Evolutionary conservation across 2,888 invertebrate species (phyloP), one percentile per base, ranked within the genome.

Genomic region (Julus scandinavius): DNA sequence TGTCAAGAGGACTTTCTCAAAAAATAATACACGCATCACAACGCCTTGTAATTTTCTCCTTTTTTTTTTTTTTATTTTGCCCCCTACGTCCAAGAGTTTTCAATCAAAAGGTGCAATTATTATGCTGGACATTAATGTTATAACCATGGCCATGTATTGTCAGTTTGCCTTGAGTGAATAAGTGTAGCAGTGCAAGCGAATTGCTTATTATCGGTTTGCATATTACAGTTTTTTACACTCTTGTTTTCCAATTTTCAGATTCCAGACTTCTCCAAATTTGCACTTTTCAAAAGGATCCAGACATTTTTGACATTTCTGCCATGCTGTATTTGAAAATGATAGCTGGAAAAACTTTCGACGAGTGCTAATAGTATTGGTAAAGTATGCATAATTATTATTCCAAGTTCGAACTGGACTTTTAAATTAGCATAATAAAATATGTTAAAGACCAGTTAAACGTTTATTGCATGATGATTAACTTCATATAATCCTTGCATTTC

Each of bases 1-100:
- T 72, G 72, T 72, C 72, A 72, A n/a, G n/a, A 20, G 72, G 72
- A 72, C 72, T 72, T 72, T 72, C 72, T 72, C 72, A 29, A 72
- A 29, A 29, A 72, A 72, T 72, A 29, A 29, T 72, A 72, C 72
- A 72, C 72, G 63, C 63, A 63, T 63, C 20, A 20, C 6, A 63
- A 63, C n/a, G 72, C 72, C 72, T 72, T 29, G 72, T 72, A 72
- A 72, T 72, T 72, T 72, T 72, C 72, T 72, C 72, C 20, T 72
- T 72, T 72, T 29, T 72, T 58, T 54, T 7, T 54, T 54, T 50
- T 29, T 29, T 50, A 0, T 50, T 50, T 50, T 58, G 50, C 13
- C 54, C 29, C 72, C 72, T 29, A 7, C 29, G 72, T 72, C 72
- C 72, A 29, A 63, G 6, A 29, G 72, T 72, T 72, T 29, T 29